Percentiles rank a stretch among this genome's conserved stretches.
Conservation (phyloP, 2,113 vertebrate species). For the Vicugna pacos region DNA sequence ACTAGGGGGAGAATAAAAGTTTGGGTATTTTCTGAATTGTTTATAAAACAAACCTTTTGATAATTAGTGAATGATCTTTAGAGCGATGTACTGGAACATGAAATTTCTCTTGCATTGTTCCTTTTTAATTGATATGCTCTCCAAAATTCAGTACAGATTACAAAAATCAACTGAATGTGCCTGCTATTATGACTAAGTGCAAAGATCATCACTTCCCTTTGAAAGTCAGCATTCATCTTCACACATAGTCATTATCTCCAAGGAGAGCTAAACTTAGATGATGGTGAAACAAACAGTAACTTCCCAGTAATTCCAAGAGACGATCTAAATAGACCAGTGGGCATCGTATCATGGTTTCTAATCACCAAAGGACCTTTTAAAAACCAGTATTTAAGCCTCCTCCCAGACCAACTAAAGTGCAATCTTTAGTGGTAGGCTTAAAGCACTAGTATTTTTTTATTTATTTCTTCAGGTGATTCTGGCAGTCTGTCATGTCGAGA, state of each 20-base stretch:
- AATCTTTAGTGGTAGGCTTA: not conserved
- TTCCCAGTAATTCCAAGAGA: not conserved
- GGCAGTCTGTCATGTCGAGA: not conserved
- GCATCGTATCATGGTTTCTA: not conserved
- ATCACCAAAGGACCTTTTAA: not conserved
- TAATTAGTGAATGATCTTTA: not conserved
- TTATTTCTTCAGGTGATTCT: not conserved
- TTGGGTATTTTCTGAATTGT: not conserved
- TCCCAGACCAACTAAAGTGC: not conserved
- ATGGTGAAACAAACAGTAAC: not conserved
- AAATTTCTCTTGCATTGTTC: not conserved
- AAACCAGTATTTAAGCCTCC: not conserved
- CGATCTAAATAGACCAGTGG: not conserved
- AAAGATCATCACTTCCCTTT: constrained; percentile 28
- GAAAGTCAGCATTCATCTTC: constrained; percentile 19
- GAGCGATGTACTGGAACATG: not conserved
- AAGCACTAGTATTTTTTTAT: not conserved
- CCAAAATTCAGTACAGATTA: not conserved
- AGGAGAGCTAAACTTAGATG: constrained; percentile 2
- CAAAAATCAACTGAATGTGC: not conserved
- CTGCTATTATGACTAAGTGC: constrained; percentile 23
- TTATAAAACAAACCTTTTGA: not conserved
- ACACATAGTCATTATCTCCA: not conserved
- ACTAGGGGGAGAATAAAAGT: no score
- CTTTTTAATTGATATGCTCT: not conserved